A percentile compares a stretch with the other conserved stretches of the same genome.
phyloP scores from a whole-genome alignment of 1,140 invertebrate genomes.

The Monomorium pharaonis region DNA sequence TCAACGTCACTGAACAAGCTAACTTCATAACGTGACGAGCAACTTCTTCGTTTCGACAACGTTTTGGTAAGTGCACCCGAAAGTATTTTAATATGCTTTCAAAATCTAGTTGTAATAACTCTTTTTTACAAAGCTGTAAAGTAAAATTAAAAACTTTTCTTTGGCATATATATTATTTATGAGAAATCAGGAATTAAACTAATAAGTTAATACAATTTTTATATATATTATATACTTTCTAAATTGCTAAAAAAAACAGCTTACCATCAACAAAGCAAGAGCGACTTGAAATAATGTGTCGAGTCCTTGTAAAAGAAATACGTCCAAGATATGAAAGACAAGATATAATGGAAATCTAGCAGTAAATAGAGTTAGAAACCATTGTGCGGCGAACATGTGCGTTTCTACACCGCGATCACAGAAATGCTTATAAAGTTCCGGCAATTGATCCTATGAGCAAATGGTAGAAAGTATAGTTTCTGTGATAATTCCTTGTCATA shows the following conservation, averaged over 20 bases:
- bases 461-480: background rate
- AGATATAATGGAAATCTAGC: conserved; percentile 98
- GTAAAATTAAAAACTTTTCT: conserved; percentile 34
- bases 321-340: conserved; percentile 98
- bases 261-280: conserved; percentile 95
- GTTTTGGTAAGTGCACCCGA: conserved; percentile 97
- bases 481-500: background rate
- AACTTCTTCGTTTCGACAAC: conserved; percentile 95
- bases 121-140: conserved; percentile 92
- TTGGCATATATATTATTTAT: background rate
- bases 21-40: conserved; percentile 95
- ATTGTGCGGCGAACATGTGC: conserved; percentile 99
- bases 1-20: conserved; percentile 96
- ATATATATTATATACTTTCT: background rate
- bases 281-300: conserved; percentile 98
- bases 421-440: conserved; percentile 96
- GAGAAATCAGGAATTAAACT: background rate
- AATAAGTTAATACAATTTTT: conserved; percentile 2
- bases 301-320: conserved; percentile 97
- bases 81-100: conserved; percentile 97
- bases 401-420: conserved; percentile 96
- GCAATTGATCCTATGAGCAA: conserved; percentile 92
- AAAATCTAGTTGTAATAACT: conserved; percentile 98
- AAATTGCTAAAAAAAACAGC: conserved; percentile 5
- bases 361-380: conserved; percentile 99